Evolutionary conservation across 1,140 invertebrate genomes (phyloP), one percentile per base, ranked within the genome.

Genomic region (Lysiphlebus fabarum): DNA sequence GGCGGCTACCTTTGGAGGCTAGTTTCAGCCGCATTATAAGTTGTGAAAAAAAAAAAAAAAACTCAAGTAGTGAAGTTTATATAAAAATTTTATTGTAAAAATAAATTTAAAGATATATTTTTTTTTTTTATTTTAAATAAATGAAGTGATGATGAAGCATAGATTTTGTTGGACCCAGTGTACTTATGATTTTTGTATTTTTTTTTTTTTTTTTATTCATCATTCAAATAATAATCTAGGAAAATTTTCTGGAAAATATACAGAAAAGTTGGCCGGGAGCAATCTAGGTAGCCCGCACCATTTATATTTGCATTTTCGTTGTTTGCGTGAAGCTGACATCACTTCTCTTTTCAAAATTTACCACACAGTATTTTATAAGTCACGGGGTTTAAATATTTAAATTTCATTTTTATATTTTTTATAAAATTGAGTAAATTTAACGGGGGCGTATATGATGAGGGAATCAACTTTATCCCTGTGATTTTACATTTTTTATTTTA

Each of bases 381-480:
- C 64, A 58, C 51, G 41, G 50, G 60, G 61, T 62, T 65, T 65
- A 63, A 65, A 65, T 65, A 65, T 65, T 65, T 65, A 65, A 65
- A 65, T 65, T 65, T 61, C 61, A 65, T 65, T 62, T 65, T 63
- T 65, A 60, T 26, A 2, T 26, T 26, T 26, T 26, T 26, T 26
- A 55, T 62, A 62, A 65, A 65, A 65, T 65, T 59, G 56, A 62
- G 57, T 57, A 54, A 58, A 56, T 59, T 65, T 54, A 38, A n/a
- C 56, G 47, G 34, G 37, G 26, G 41, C 55, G 66, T 33, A 37
- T 36, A 37, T 36, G 47, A 14, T 45, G 55, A 48, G 42, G 44
- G 26, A 41, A n/a, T 14, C 43, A 14, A 42, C 41, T 42, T n/a
- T 9, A 6, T 42, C 41, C 7, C n/a, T 7, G 2, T 41, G 40